These are phyloP conservation scores for Thymelicus lineola DNA, from an alignment of 2,888 invertebrate species.

Conservation along the genomic window DNA sequence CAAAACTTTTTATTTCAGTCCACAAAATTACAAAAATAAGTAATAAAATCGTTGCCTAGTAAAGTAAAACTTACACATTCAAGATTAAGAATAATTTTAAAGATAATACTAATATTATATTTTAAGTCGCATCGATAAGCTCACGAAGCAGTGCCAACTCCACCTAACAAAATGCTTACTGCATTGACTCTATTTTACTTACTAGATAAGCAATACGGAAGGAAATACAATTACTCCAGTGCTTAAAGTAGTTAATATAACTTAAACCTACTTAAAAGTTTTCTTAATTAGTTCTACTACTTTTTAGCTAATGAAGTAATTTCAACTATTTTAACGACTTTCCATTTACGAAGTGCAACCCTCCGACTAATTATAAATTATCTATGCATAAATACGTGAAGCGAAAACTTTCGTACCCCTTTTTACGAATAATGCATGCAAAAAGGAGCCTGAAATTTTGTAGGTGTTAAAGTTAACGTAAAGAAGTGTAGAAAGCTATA, in stretches of 20 bases:
- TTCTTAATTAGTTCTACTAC: neutral
- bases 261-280: conserved; percentile 7
- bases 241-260: conserved; percentile 4
- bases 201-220: conserved; percentile 15
- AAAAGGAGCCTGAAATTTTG: too few relatives aligned
- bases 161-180: conserved; percentile 34
- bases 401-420: too few relatives aligned
- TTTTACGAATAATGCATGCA: too few relatives aligned
- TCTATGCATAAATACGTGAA: too few relatives aligned
- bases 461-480: too few relatives aligned
- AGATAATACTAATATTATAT: conserved; percentile 24
- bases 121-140: conserved; percentile 30
- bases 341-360: neutral
- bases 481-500: too few relatives aligned
- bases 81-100: conserved; percentile 7
- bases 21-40: too few relatives aligned
- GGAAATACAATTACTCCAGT: conserved; percentile 21
- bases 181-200: conserved; percentile 20
- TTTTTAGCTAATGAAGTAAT: neutral
- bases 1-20: too few relatives aligned
- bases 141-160: conserved; percentile 33
- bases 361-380: too few relatives aligned
- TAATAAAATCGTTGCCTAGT: too few relatives aligned
- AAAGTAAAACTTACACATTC: neutral
- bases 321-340: neutral